Percentiles rank a stretch among this genome's conserved stretches.
phyloP scores from a whole-genome alignment of 2,797 vertebrate species.

The Schizopygopsis malacanthus region DNA sequence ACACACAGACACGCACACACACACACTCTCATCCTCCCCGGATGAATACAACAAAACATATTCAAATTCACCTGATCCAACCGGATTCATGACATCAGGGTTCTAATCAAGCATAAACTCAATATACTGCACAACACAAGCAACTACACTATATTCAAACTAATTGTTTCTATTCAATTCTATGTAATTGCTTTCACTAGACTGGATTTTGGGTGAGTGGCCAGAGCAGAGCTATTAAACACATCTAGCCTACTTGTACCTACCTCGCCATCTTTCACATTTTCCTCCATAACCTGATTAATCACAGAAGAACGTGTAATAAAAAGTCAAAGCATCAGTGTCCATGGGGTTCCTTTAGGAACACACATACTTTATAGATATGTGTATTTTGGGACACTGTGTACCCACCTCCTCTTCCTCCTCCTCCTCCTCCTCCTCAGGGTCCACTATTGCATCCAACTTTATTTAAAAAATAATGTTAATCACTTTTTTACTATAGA shows the following conservation, averaged over 20 bases:
- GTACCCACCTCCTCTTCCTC: conserved; percentile 62
- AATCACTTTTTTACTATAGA: neutral
- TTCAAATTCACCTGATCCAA: neutral
- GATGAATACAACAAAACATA: neutral
- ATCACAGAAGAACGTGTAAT: conserved; percentile 45
- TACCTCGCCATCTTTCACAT: conserved; percentile 63
- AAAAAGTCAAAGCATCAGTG: neutral
- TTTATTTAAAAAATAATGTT: conserved; percentile 62
- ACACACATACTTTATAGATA: neutral
- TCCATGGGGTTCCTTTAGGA: neutral
- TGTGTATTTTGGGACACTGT: neutral
- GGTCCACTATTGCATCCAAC: conserved; percentile 66
- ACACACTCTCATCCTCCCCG: neutral
- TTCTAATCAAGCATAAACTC: neutral
- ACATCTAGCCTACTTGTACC: conserved; percentile 52
- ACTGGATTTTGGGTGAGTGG: no score
- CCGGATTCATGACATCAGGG: neutral
- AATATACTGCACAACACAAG: neutral
- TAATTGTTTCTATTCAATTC: neutral
- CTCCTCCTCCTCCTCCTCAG: conserved; percentile 58
- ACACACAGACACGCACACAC: neutral
- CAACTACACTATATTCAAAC: neutral
- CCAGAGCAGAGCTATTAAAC: neutral
- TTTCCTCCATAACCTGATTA: conserved; percentile 59
- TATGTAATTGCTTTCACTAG: neutral